A percentile compares a stretch with the other conserved stretches of the same genome.
These are phyloP conservation scores for Cremastinae sp. DNA, from an alignment of 2,888 invertebrate genomes.

Conservation along the genomic window DNA sequence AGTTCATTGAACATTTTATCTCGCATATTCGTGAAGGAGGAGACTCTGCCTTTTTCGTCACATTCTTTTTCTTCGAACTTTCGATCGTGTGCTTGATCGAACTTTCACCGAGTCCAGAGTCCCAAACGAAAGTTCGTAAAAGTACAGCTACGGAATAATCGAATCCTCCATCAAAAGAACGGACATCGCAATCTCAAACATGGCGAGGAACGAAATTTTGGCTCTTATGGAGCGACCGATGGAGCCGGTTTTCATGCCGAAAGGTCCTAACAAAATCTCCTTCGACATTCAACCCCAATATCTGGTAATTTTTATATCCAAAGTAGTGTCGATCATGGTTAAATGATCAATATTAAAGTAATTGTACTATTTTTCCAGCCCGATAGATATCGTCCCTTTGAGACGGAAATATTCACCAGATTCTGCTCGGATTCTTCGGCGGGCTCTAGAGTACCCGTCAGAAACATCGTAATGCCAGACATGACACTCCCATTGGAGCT, in stretches of 20 bases:
- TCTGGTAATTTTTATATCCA: conserved; percentile 3
- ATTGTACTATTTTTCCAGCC: too few relatives aligned
- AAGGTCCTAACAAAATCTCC: neutral
- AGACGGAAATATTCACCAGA: too few relatives aligned
- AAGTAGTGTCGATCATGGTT: too few relatives aligned
- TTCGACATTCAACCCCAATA: neutral
- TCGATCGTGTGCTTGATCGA: neutral
- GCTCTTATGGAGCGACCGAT: neutral
- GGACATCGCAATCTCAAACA: neutral
- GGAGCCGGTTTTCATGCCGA: conserved; percentile 11
- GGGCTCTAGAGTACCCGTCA: too few relatives aligned
- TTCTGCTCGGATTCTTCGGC: too few relatives aligned
- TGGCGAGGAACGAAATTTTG: neutral
- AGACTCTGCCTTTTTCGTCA: too few relatives aligned
- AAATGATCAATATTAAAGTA: too few relatives aligned
- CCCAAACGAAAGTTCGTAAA: neutral
- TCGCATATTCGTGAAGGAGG: too few relatives aligned
- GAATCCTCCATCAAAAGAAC: neutral
- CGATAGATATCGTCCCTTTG: too few relatives aligned
- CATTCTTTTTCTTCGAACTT: too few relatives aligned
- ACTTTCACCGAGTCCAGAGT: neutral
- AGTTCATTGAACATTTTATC: neutral
- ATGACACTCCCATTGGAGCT: too few relatives aligned
- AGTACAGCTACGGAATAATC: neutral
- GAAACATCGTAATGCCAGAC: too few relatives aligned